Evolutionary conservation across 1,140 invertebrate genomes (phyloP), one percentile per base, ranked within the genome.

Genomic region (Ditylenchus dipsaci): DNA sequence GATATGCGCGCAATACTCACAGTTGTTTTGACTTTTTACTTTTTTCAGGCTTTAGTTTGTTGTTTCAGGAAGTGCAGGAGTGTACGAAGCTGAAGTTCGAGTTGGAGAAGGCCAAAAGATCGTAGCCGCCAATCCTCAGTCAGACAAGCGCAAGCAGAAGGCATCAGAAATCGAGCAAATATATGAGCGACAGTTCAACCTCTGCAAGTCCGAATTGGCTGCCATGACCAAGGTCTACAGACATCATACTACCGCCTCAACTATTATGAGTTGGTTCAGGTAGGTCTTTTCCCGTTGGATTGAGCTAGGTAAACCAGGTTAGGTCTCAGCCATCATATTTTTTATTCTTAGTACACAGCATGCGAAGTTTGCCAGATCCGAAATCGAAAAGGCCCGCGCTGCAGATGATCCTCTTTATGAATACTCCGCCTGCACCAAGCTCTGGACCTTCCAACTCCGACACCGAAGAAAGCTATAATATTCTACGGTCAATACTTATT

Each of bases 241-340:
- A 29, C 53, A 57, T 30, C 53, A 57, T 30, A 57, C 53, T 57
- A 57, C 53, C 11, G 53, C 11, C 53, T 57, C 29, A 23, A 57
- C 53, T 57, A 23, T 3, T 57, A 11, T n/a, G 27, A 57, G 21
- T 57, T n/a, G n/a, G n/a, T 11, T 57, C 53, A 57, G 11, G 53
- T 57, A 29, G 11, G 11, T 26, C 3, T 38, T 38, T 38, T 38
- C 33, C 33, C 11, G 11, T 38, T 11, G 33, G 33, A 3, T 38
- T 38, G 11, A 11, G 33, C 33, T n/a, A n/a, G n/a, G n/a, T n/a
- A n/a, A n/a, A n/a, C n/a, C n/a, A n/a, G 33, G 33, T 11, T 5
- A 57, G 3, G 11, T 57, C 11, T 57, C 33, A 38, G 33, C 11
- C 11, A 38, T 5, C 33, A 38, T 5, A 11, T 38, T 38, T 38